These are phyloP conservation scores for Sylvia atricapilla DNA, from an alignment of 2,113 vertebrate genomes.

Conservation along the genomic window DNA sequence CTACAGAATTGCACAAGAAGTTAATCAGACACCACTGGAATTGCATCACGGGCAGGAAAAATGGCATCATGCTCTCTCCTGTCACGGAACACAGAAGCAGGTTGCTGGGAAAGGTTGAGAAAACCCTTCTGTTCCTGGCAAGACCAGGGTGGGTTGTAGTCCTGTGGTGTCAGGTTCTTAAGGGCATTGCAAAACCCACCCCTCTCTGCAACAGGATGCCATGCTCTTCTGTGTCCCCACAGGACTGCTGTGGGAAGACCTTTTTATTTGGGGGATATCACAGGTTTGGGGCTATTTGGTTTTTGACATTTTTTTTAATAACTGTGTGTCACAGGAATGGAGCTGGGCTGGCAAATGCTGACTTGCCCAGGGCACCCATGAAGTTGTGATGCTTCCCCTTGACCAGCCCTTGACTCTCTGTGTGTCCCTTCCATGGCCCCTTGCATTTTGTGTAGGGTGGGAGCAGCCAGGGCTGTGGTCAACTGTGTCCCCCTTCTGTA, in stretches of 20 bases:
- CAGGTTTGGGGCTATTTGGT: not conserved
- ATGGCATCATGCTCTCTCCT: not conserved
- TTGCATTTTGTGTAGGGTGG: not conserved
- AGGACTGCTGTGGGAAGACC: not conserved
- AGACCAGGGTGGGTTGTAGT: not conserved
- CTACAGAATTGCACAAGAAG: not conserved
- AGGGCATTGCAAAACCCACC: not conserved
- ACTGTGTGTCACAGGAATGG: fast-evolving
- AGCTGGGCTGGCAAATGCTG: not conserved
- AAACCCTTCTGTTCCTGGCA: not conserved
- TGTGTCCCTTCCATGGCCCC: fast-evolving
- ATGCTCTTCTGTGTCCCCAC: not conserved
- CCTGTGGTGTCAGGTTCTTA: not conserved
- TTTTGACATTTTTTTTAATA: not conserved
- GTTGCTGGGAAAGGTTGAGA: not conserved
- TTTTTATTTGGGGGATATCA: not conserved
- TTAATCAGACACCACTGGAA: not conserved
- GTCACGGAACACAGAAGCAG: not conserved
- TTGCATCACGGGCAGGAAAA: not conserved
- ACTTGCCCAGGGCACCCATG: not conserved
- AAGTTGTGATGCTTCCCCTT: not conserved
- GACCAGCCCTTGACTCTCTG: not conserved
- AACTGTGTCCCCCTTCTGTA: not conserved
- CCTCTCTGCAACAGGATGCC: not conserved
- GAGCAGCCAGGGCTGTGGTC: not conserved